Percentiles rank a stretch among this genome's conserved stretches.
Evolutionary conservation across 2,888 invertebrate species (phyloP).

Genomic region (Formica aserva): DNA sequence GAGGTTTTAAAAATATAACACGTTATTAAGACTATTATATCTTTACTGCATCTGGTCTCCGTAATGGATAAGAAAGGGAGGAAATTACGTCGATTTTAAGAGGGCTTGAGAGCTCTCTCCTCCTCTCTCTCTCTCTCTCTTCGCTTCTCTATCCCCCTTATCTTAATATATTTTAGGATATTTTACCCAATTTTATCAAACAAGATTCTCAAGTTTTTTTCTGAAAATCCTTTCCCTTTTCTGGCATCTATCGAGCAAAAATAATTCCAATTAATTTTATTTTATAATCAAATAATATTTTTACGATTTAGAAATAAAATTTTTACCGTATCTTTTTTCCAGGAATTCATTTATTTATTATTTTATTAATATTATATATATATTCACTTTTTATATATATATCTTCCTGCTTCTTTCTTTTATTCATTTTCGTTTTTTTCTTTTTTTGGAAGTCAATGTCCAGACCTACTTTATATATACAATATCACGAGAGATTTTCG

Average conservation of each 20-base stretch:
- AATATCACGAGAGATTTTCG: not conserved
- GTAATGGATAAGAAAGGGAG: not conserved
- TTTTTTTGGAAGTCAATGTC: not conserved
- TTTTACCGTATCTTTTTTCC: not conserved
- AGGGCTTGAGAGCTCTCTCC: conserved; percentile 23
- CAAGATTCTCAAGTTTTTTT: conserved; percentile 54
- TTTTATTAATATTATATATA: conserved; percentile 1
- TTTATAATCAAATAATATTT: not conserved
- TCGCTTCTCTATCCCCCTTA: too few relatives aligned
- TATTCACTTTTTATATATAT: not conserved
- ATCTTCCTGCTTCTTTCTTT: not conserved
- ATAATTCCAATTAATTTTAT: not conserved
- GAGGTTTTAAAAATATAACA: conserved; percentile 2
- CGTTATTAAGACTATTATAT: conserved; percentile 10
- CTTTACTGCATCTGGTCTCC: not conserved
- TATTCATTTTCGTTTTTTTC: not conserved
- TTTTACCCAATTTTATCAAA: too few relatives aligned
- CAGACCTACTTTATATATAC: not conserved
- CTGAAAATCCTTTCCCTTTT: conserved; percentile 8
- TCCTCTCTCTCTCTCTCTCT: not conserved
- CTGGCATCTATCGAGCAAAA: not conserved
- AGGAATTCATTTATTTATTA: not conserved
- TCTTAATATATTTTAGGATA: too few relatives aligned
- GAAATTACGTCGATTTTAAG: not conserved
- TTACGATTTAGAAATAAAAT: not conserved